A percentile compares a stretch with the other conserved stretches of the same genome.
These are phyloP conservation scores for Nemotelus pantherinus DNA, from an alignment of 2,888 invertebrate species.

Conservation along the genomic window DNA sequence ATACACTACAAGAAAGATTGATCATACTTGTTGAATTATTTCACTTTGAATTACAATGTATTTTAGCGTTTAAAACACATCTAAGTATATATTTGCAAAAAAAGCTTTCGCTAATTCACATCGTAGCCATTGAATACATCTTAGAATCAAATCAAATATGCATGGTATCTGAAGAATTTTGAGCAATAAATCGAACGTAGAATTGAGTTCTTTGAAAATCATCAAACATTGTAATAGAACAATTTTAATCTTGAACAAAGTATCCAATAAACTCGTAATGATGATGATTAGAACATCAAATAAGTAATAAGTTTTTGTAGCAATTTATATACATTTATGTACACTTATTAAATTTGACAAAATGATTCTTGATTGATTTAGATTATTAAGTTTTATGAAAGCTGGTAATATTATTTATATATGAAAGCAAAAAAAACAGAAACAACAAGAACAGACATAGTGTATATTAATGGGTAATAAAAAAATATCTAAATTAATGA, in stretches of 20 bases:
- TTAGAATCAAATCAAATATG: too few species aligned
- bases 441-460: constrained; percentile 26
- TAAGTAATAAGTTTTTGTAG: constrained; percentile 39
- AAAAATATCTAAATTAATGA: constrained; percentile 27
- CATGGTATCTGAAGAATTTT: too few species aligned
- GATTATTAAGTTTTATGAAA: constrained; percentile 35
- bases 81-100: too few species aligned
- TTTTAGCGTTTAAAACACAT: too few species aligned
- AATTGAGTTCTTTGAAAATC: background rate
- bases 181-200: too few species aligned
- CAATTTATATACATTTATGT: constrained; percentile 31
- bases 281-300: constrained; percentile 8
- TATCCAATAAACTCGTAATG: constrained; percentile 14
- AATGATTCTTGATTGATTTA: constrained; percentile 24
- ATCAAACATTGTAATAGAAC: constrained; percentile 13
- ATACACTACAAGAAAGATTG: too few species aligned
- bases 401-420: constrained; percentile 39
- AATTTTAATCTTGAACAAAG: constrained; percentile 20
- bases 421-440: constrained; percentile 10
- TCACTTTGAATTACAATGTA: too few species aligned
- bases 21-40: too few species aligned
- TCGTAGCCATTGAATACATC: too few species aligned
- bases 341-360: constrained; percentile 40
- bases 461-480: constrained; percentile 33
- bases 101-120: too few species aligned